phyloP scores from a whole-genome alignment of 2,797 vertebrate genomes.

The Pogoniulus pusillus region DNA sequence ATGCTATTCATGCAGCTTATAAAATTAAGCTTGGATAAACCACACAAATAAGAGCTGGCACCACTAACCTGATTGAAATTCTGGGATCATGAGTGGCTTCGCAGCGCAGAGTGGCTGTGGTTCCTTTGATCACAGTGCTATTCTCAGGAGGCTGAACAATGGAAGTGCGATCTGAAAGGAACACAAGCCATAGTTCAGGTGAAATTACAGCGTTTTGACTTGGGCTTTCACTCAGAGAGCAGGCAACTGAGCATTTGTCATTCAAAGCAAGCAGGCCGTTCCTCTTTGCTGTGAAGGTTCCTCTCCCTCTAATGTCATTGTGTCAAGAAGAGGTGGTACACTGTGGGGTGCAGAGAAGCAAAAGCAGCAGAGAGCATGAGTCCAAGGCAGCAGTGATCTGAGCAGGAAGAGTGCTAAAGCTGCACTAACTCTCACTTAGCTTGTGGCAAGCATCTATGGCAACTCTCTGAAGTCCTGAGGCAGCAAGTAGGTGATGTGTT shows the following conservation, averaged over 20 bases:
- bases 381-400: accelerated
- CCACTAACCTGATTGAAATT: conserved; percentile 83
- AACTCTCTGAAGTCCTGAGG: neutral
- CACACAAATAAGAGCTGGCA: neutral
- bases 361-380: neutral
- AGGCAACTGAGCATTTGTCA: neutral
- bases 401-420: neutral
- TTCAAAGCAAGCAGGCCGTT: neutral
- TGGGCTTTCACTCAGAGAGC: neutral
- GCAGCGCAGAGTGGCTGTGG: conserved; percentile 86
- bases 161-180: conserved; percentile 84
- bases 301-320: neutral
- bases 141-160: conserved; percentile 87
- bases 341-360: neutral
- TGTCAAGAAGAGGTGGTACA: neutral
- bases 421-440: neutral
- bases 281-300: neutral
- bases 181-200: conserved; percentile 36
- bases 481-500: neutral
- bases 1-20: neutral
- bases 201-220: neutral
- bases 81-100: conserved; percentile 87
- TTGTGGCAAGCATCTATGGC: neutral
- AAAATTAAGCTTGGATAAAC: conserved; percentile 29
- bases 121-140: conserved; percentile 93